Base-by-base conservation (phyloP, 2,113 vertebrate species). In the Trematomus loennbergii region DNA sequence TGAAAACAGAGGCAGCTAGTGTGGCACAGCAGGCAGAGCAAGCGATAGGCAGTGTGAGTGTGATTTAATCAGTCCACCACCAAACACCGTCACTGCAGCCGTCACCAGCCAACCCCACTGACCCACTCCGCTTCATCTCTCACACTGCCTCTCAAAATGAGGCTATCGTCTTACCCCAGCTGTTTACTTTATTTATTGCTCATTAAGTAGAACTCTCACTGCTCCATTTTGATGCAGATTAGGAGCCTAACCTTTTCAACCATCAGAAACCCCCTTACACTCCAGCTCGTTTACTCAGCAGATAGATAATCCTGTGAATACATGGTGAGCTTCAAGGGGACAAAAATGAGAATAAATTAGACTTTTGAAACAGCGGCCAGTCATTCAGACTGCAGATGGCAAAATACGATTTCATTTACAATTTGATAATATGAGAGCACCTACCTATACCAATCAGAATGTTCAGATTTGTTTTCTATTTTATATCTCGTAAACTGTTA, bases 1-100 rank as follows among this genome's bases (percentile, higher is more conserved):
- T 80, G 76, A 81, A 86, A 88, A 86, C 75, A 79, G 83, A 90
- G 78, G 73, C 75, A 77, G 76, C 79, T 45, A 72, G 75, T 61
- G 75, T 46, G 66, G 87, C 78, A 49, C 70, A 59, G 79, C 76
- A 78, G 75, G 72, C 72, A 40, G 64, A 18, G 62, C n/a, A 7
- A 75, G 63, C 74, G 84, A 88, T 72, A 70, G 84, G 78, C 57
- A 69, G 57, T 18, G 57, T 1, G 71, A 72, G 78, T 46, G 71
- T 29, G 83, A 88, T 88, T 92, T 81, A 92, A 89, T 88, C 78
- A 79, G 78, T 73, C 89, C 82, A 18, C 67, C 54, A 40, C 71
- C 81, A 81, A 83, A 87, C 76, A 74, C 11, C 1, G 50, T 22
- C 77, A 75, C 76, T 64, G 73, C 54, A 84, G 55, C 60, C 49